Evolutionary conservation across 2,113 vertebrate genomes (phyloP).

Genomic region (Laticauda laticaudata): DNA sequence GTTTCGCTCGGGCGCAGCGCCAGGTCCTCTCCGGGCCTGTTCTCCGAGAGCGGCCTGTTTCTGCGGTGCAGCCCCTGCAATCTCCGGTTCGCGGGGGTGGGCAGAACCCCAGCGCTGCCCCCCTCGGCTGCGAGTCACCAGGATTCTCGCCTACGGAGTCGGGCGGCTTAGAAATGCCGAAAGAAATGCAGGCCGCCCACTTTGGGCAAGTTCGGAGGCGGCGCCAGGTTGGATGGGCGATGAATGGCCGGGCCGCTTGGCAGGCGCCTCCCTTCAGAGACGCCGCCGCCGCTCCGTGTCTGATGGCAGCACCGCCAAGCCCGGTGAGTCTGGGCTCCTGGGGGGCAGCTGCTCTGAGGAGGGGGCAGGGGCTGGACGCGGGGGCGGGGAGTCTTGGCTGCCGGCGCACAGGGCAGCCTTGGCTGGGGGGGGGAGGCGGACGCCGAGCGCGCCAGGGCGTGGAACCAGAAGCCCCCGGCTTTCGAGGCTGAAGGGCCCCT

Average conservation of each 20-base stretch:
- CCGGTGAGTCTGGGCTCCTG: not conserved
- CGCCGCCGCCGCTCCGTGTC: not conserved
- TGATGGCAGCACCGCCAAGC: not conserved
- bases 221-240: not conserved
- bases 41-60: not conserved
- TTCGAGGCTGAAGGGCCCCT: not conserved
- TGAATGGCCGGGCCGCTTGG: not conserved
- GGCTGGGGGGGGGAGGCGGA: too few species aligned
- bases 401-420: not conserved
- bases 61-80: not conserved
- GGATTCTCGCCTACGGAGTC: not conserved
- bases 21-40: not conserved
- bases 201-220: not conserved
- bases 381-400: not conserved
- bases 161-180: not conserved
- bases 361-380: not conserved
- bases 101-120: not conserved
- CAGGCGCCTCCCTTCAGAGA: not conserved
- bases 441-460: too few species aligned
- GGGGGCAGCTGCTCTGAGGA: not conserved
- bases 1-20: not conserved
- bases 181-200: not conserved
- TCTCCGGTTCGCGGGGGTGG: not conserved
- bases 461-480: not conserved
- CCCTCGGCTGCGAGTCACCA: not conserved